Conservation (phyloP, 2,113 vertebrate genomes). For the Pluvialis apricaria region DNA sequence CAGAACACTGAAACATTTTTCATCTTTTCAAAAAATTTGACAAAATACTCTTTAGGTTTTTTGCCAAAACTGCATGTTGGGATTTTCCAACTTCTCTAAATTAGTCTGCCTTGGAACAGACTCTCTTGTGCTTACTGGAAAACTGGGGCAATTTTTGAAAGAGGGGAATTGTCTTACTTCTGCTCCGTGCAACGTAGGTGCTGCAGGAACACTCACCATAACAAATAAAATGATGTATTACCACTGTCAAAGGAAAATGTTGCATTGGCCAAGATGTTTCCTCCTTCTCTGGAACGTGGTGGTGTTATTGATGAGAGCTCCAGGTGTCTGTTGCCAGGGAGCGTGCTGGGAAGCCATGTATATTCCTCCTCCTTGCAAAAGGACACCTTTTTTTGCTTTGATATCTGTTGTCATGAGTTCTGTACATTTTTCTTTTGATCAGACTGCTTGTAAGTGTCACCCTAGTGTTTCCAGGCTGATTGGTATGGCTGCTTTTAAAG, state of each 20-base stretch:
- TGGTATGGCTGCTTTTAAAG: not conserved
- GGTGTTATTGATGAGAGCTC: not conserved
- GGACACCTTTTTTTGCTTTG: not conserved
- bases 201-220: not conserved
- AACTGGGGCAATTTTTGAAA: not conserved
- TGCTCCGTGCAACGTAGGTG: not conserved
- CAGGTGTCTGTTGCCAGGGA: not conserved
- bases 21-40: not conserved
- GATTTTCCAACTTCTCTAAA: not conserved
- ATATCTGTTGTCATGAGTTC: not conserved
- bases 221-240: not conserved
- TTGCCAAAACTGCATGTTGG: not conserved
- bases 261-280: not conserved
- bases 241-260: constrained; percentile 1
- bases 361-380: not conserved
- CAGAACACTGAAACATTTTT: not conserved
- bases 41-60: not conserved
- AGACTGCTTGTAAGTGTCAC: not conserved
- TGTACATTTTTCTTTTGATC: not conserved
- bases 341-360: not conserved
- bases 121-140: not conserved
- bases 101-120: not conserved
- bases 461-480: not conserved
- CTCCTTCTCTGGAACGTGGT: not conserved
- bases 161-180: not conserved